Evolutionary conservation across 2,888 invertebrate species (phyloP).

Genomic region (Clostera curtula): DNA sequence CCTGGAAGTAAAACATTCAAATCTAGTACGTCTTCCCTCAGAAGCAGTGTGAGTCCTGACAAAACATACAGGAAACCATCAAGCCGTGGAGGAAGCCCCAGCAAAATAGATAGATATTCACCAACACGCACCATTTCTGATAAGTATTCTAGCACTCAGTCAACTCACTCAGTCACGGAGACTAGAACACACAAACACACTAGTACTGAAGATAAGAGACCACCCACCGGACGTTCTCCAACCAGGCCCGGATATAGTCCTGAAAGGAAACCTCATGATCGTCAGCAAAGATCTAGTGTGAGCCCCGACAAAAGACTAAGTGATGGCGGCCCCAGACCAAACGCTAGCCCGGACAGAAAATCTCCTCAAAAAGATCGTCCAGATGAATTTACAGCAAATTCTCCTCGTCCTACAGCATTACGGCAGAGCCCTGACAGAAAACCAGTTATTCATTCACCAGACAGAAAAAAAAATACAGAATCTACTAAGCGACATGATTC

Average conservation of each 20-base stretch:
- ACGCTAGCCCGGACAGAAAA: slow-evolving; percentile 35
- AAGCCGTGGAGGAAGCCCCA: slow-evolving; percentile 51
- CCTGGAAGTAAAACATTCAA: slow-evolving; percentile 69
- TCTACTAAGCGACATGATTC: slow-evolving; percentile 6
- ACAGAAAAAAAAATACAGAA: slow-evolving; percentile 7
- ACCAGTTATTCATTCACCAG: slow-evolving; percentile 9
- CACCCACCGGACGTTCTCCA: slow-evolving; percentile 38
- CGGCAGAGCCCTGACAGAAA: slow-evolving; percentile 32
- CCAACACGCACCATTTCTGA: slow-evolving; percentile 44
- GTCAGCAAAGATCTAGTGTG: slow-evolving; percentile 32
- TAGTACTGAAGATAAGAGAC: slow-evolving; percentile 37
- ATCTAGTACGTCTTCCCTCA: slow-evolving; percentile 68
- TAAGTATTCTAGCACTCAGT: slow-evolving; percentile 39
- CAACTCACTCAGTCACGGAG: slow-evolving; percentile 40
- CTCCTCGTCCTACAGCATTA: slow-evolving; percentile 20
- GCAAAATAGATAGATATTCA: slow-evolving; percentile 42
- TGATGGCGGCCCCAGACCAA: slow-evolving; percentile 20
- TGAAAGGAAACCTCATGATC: slow-evolving; percentile 37
- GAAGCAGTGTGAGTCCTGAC: slow-evolving; percentile 71
- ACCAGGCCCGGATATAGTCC: slow-evolving; percentile 39
- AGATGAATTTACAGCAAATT: slow-evolving; percentile 4
- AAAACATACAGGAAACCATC: slow-evolving; percentile 45
- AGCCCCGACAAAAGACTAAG: slow-evolving; percentile 48
- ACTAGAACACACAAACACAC: slow-evolving; percentile 33
- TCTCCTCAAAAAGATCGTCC: slow-evolving; percentile 12